Base-by-base conservation (phyloP, 2,888 invertebrate species). In the Teinopalpus imperialis region DNA sequence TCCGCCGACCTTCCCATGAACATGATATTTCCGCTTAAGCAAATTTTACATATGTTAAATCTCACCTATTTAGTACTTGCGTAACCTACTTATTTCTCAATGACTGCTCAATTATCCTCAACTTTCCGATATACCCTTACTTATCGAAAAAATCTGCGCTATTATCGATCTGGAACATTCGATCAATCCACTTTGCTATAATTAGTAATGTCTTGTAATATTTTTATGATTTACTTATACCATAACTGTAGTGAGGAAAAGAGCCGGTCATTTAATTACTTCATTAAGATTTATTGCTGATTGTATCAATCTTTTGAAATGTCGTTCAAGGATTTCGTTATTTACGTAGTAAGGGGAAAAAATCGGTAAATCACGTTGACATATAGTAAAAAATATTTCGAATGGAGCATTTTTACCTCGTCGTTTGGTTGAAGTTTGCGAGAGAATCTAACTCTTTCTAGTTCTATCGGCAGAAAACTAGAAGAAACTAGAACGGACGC, bases 51-150 rank as follows among this genome's bases (percentile, higher is more conserved):
- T 2, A 13, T 13, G 7, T 34, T 21, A 34, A n/a, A n/a, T n/a
- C n/a, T 4, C 26, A n/a, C 1, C 7, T 10, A 27, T 1, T 2
- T 27, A 12, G 3, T 3, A 9, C 27, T 27, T 14, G 5, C 16
- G n/a, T 13, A 7, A 29, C 5, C 2, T 10, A 14, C n/a, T 13
- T n/a, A 26, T 36, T 14, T 24, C 31, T 41, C 23, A 31, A 31
- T 9, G 7, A 16, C 23, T 9, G 4, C 12, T 14, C 0, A 9
- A 26, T n/a, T 12, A 12, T 44, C 44, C 31, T 44, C 13, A 24
- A 44, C 31, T 37, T 37, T 35, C 8, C 23, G 21, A 23, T 30
- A 37, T 16, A 24, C 24, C 41, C 41, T 32, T 41, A 27, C 20
- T 20, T 3, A 9, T 31, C 5, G 9, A 16, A 14, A 26, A 31